Evolutionary conservation across 2,888 invertebrate genomes (phyloP).

Genomic region (Argyra leucocephala): DNA sequence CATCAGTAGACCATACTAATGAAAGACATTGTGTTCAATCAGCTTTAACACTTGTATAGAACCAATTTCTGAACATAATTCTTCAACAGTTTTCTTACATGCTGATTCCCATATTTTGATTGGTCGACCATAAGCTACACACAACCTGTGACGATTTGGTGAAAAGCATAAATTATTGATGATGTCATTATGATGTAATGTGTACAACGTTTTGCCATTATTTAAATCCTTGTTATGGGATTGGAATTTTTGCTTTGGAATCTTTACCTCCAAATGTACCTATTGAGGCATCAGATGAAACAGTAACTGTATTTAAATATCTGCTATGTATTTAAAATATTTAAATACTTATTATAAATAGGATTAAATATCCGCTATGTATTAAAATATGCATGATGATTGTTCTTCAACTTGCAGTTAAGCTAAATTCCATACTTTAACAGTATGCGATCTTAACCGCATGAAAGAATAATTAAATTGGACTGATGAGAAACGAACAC

Average conservation of each 20-base stretch:
- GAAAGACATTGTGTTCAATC: too few species aligned
- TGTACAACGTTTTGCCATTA: conserved; percentile 98
- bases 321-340: too few species aligned
- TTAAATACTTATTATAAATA: too few species aligned
- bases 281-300: conserved; percentile 97
- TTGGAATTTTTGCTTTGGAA: conserved; percentile 97
- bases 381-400: conserved; percentile 96
- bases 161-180: conserved; percentile 98
- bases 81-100: too few species aligned
- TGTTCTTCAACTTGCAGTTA: conserved; percentile 98
- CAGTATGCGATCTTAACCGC: conserved; percentile 97
- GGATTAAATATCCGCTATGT: too few species aligned
- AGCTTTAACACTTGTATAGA: too few species aligned
- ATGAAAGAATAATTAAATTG: conserved; percentile 96
- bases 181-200: conserved; percentile 94
- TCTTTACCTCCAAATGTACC: conserved; percentile 99
- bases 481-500: conserved; percentile 94
- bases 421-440: conserved; percentile 97
- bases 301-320: conserved; percentile 96
- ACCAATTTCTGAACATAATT: too few species aligned
- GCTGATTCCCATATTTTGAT: too few species aligned
- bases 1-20: too few species aligned
- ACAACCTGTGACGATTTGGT: conserved; percentile 99
- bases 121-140: conserved; percentile 95
- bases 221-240: conserved; percentile 99